A percentile compares a stretch with the other conserved stretches of the same genome.
Evolutionary conservation across 2,113 vertebrate genomes (phyloP).

Genomic region (pig (Sus scrofa)): DNA sequence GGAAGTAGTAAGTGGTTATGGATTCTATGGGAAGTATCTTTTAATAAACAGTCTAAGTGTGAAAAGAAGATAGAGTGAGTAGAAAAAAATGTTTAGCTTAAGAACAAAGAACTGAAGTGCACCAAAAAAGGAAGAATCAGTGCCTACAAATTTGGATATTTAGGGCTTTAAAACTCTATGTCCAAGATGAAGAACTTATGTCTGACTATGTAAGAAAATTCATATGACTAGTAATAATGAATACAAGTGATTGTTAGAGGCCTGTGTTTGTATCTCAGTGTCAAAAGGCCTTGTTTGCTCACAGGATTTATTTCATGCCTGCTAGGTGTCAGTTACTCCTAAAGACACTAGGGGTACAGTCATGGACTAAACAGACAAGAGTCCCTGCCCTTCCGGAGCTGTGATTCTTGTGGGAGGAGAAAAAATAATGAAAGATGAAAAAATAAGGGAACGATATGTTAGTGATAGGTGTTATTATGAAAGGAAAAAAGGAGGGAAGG

Average conservation of each 20-base stretch:
- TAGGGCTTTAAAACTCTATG: not conserved
- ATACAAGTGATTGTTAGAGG: not conserved
- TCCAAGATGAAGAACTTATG: not conserved
- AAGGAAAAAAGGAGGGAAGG: not conserved
- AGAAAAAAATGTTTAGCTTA: not conserved
- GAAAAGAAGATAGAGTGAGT: not conserved
- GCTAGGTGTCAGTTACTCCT: not conserved
- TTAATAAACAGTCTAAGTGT: not conserved
- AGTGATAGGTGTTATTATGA: not conserved
- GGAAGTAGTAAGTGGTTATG: not conserved
- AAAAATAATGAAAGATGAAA: not conserved
- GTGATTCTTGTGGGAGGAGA: not conserved
- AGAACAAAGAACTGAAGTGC: not conserved
- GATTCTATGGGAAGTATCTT: constrained; percentile 11
- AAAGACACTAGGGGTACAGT: not conserved
- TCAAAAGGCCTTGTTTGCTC: not conserved
- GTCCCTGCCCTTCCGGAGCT: not conserved
- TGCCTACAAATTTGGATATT: not conserved
- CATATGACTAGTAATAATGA: not conserved
- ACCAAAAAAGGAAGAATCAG: not conserved
- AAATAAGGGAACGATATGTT: not conserved
- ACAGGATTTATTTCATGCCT: not conserved
- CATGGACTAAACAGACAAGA: not conserved
- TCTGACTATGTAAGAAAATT: not conserved
- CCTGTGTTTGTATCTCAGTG: accelerated